Percentiles rank a stretch among this genome's conserved stretches.
Evolutionary conservation across 2,113 vertebrate species (phyloP).

Genomic region (Calidris pygmaea): DNA sequence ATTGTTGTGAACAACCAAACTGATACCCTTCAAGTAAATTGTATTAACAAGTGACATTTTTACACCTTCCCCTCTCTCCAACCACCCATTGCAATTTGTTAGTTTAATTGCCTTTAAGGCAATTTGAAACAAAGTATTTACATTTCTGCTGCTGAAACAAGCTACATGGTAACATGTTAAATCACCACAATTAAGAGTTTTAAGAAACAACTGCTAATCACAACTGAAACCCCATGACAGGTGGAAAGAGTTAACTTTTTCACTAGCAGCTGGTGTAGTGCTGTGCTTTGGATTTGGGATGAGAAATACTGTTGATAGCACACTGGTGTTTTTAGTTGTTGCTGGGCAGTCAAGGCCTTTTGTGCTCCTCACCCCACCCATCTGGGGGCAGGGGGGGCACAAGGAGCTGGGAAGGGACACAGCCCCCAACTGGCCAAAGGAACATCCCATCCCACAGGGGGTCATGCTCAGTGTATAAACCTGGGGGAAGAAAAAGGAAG

Average conservation of each 20-base stretch:
- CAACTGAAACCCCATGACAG: too few species aligned
- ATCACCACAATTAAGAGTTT: too few species aligned
- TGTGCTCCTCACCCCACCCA: background rate
- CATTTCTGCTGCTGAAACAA: background rate
- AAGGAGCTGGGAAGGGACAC: background rate
- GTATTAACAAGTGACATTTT: background rate
- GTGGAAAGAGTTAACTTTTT: background rate
- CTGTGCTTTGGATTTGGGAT: background rate
- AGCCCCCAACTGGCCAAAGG: background rate
- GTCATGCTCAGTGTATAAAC: background rate
- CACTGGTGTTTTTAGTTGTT: background rate
- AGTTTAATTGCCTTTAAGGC: fast-evolving
- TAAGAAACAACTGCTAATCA: too few species aligned
- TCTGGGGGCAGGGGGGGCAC: background rate
- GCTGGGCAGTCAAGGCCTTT: background rate
- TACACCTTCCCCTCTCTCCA: background rate
- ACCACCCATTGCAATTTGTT: fast-evolving
- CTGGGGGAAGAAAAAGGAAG: background rate
- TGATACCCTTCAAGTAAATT: fast-evolving
- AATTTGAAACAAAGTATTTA: background rate
- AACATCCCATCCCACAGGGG: background rate
- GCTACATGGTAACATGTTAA: fast-evolving
- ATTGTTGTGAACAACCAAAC: fast-evolving
- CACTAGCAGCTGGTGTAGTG: background rate
- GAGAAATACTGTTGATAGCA: background rate